Evolutionary conservation across 2,888 invertebrate genomes (phyloP), one percentile per base, ranked within the genome.

Genomic region (Drosophila peninsularis): DNA sequence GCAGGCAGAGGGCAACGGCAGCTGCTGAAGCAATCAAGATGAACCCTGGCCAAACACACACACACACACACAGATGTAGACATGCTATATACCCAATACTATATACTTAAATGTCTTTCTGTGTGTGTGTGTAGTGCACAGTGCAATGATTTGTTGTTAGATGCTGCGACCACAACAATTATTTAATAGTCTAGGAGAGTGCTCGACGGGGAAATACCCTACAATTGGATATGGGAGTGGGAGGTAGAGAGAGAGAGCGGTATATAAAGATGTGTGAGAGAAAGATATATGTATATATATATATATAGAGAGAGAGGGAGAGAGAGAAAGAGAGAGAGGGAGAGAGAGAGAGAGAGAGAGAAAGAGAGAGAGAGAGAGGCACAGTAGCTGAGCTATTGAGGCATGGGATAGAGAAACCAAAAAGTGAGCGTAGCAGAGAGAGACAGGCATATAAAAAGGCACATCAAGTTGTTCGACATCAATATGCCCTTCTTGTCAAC

Each of bases 21-120:
- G 82, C 82, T 79, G 82, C 74, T 82, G 73, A 62, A 62, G 78
- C 83, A 85, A 83, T 83, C 88, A 74, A 88, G 86, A 88, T 88
- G 78, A 80, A 82, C 65, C 58, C 68, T 54, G 65, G 57, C 61
- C 65, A 67, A 55, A 68, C 57, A 45, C 57, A 63, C 27, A 30
- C 57, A 58, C 57, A 61, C 41, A 61, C 17, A 54, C 11, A 49
- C 5, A 45, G 21, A 39, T 42, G 42, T 49, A 24, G 5, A 17
- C 14, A 44, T 24, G n/a, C 24, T 55, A 32, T 75, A 39, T 57
- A 57, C 11, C 49, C 34, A 50, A 64, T 64, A 52, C 37, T 49
- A 30, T 71, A 41, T 14, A 41, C 11, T 36, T 47, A 37, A 32
- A 39, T 60, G 17, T 39, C 36, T 47, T 34, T 50, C 13, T 71